A percentile compares a stretch with the other conserved stretches of the same genome.
Evolutionary conservation across 2,797 vertebrate genomes (phyloP).

Genomic region (Synaphobranchus kaupii): DNA sequence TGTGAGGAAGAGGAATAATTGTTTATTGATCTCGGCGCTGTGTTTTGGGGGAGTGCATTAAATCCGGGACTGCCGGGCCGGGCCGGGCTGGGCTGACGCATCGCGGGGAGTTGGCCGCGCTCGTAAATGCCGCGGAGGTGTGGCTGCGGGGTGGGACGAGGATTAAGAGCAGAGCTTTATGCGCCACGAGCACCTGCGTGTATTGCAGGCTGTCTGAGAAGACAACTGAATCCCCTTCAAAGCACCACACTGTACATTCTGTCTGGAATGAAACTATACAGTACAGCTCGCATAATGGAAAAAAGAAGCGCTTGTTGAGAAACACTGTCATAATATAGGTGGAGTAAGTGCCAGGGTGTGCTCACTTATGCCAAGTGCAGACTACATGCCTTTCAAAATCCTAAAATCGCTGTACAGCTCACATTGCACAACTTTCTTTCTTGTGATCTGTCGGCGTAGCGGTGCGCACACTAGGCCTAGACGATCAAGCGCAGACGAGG

Average conservation of each 20-base stretch:
- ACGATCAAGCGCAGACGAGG: too few species aligned
- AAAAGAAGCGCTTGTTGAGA: neutral
- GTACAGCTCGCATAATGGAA: neutral
- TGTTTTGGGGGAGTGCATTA: conserved; percentile 58
- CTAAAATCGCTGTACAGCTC: too few species aligned
- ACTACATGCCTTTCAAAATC: too few species aligned
- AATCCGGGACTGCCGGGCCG: conserved; percentile 50
- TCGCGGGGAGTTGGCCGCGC: neutral
- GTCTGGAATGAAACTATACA: neutral
- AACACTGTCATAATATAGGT: neutral
- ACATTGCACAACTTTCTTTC: too few species aligned
- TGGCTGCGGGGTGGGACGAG: conserved; percentile 23
- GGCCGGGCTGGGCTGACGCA: conserved; percentile 45
- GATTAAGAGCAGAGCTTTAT: neutral
- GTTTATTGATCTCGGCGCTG: conserved; percentile 56
- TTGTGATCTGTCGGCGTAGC: too few species aligned
- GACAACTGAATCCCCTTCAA: neutral
- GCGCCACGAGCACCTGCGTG: neutral
- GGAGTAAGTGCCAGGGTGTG: neutral
- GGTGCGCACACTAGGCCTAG: too few species aligned
- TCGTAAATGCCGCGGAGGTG: neutral
- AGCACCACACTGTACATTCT: neutral
- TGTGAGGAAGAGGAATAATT: conserved; percentile 50
- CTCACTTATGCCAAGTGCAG: neutral
- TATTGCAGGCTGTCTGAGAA: neutral